Conservation (phyloP, 2,888 invertebrate species). For the Terebella lapidaria region DNA sequence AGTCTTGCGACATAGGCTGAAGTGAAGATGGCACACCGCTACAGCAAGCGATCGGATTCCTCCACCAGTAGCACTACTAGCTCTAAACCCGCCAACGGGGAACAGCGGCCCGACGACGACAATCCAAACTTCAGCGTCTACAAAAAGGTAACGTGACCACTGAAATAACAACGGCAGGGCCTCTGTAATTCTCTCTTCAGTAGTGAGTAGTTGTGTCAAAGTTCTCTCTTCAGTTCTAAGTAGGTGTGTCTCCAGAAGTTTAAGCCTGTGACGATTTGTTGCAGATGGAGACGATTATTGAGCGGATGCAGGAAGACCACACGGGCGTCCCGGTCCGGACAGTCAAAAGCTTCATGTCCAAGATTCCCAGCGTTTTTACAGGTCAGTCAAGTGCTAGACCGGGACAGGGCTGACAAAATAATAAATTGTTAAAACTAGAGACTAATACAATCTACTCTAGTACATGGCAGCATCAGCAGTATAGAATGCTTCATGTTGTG, state of each 20-base stretch:
- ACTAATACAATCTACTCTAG: not conserved
- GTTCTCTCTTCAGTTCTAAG: too few relatives aligned
- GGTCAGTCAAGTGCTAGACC: constrained; percentile 56
- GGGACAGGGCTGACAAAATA: too few relatives aligned
- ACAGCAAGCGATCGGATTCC: constrained; percentile 1
- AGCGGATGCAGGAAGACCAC: constrained; percentile 91
- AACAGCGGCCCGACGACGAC: not conserved
- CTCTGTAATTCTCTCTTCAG: too few relatives aligned
- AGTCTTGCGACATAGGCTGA: too few relatives aligned
- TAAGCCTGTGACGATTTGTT: too few relatives aligned
- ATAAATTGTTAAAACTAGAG: not conserved
- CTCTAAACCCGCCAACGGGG: not conserved
- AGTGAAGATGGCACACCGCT: constrained; percentile 1
- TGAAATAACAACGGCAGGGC: too few relatives aligned
- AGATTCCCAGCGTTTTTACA: constrained; percentile 92
- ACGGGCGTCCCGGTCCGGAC: constrained; percentile 93
- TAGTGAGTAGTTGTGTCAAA: too few relatives aligned
- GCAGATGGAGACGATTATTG: constrained; percentile 94
- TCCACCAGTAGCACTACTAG: not conserved
- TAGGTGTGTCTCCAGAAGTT: too few relatives aligned
- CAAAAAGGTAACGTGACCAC: constrained; percentile 3
- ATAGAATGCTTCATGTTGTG: too few relatives aligned
- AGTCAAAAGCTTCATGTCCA: constrained; percentile 97
- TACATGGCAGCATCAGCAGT: too few relatives aligned
- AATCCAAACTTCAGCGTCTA: not conserved